Conservation (phyloP, 1,140 invertebrate species). For the Nasonia giraulti region DNA sequence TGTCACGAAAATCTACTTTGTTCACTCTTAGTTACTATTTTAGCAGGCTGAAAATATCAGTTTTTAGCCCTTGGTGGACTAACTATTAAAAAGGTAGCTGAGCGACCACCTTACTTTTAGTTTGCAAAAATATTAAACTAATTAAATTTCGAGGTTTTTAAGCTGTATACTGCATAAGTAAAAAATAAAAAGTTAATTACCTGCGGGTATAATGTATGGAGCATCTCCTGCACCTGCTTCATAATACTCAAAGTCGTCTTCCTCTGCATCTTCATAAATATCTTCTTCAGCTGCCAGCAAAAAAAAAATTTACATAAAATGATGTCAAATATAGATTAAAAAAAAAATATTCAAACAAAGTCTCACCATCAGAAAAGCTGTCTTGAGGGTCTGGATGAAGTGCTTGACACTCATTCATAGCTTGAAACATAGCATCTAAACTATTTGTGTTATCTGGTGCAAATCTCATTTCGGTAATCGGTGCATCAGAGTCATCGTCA, state of each 20-base stretch:
- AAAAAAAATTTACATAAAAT: slow-evolving; percentile 37
- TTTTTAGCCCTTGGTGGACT: too few species aligned
- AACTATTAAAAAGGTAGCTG: too few species aligned
- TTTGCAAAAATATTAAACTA: too few species aligned
- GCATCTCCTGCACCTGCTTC: slow-evolving; percentile 66
- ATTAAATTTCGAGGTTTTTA: too few species aligned
- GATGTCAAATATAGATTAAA: background rate
- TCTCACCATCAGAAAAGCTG: slow-evolving; percentile 73
- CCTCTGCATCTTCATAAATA: slow-evolving; percentile 74
- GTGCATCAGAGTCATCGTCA: slow-evolving; percentile 71
- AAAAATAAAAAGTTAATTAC: slow-evolving; percentile 54
- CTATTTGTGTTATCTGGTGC: slow-evolving; percentile 78
- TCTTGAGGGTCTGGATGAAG: slow-evolving; percentile 80
- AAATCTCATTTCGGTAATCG: slow-evolving; percentile 81
- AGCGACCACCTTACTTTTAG: too few species aligned
- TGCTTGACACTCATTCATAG: slow-evolving; percentile 82
- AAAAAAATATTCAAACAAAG: background rate
- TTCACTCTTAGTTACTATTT: too few species aligned
- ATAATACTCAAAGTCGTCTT: slow-evolving; percentile 69
- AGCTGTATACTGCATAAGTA: too few species aligned
- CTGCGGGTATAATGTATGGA: slow-evolving; percentile 66
- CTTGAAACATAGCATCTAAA: slow-evolving; percentile 80
- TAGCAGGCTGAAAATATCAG: too few species aligned
- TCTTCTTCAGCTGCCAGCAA: slow-evolving; percentile 66
- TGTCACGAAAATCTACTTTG: too few species aligned